A percentile compares a stretch with the other conserved stretches of the same genome.
Evolutionary conservation across 2,888 invertebrate genomes (phyloP).

Genomic region (Acanthococcus lagerstroemiae): DNA sequence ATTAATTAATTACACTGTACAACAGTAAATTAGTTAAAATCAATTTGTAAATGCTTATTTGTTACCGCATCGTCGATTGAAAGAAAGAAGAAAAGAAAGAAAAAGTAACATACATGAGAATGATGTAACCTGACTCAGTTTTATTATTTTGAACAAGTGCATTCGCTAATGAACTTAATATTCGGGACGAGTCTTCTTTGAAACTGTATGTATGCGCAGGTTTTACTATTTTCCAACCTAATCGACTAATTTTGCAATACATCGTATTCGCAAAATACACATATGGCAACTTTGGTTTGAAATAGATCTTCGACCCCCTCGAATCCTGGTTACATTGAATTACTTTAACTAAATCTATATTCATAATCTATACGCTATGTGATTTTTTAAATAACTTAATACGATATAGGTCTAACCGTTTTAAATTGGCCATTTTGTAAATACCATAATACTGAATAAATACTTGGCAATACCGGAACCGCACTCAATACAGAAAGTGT

Average conservation of each 20-base stretch:
- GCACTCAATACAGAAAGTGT: too few relatives aligned
- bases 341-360: not conserved
- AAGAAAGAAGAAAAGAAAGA: not conserved
- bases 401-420: too few relatives aligned
- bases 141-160: slow-evolving; percentile 18
- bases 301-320: slow-evolving; percentile 2
- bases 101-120: not conserved
- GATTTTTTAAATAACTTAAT: too few relatives aligned
- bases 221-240: slow-evolving; percentile 8
- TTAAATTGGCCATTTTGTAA: too few relatives aligned
- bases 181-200: slow-evolving; percentile 3
- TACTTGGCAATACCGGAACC: too few relatives aligned
- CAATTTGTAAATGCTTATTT: slow-evolving; percentile 25
- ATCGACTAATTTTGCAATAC: slow-evolving; percentile 8
- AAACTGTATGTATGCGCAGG: too few relatives aligned
- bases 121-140: too few relatives aligned
- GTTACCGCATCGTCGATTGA: not conserved
- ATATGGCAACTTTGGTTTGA: slow-evolving; percentile 28
- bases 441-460: too few relatives aligned
- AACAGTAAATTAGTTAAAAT: slow-evolving; percentile 25
- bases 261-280: slow-evolving; percentile 6
- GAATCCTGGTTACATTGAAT: too few relatives aligned
- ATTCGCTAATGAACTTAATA: slow-evolving; percentile 23
- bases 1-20: slow-evolving; percentile 26
- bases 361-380: too few relatives aligned